Conservation (phyloP, 2,888 invertebrate species). For the Mesoligia furuncula region DNA sequence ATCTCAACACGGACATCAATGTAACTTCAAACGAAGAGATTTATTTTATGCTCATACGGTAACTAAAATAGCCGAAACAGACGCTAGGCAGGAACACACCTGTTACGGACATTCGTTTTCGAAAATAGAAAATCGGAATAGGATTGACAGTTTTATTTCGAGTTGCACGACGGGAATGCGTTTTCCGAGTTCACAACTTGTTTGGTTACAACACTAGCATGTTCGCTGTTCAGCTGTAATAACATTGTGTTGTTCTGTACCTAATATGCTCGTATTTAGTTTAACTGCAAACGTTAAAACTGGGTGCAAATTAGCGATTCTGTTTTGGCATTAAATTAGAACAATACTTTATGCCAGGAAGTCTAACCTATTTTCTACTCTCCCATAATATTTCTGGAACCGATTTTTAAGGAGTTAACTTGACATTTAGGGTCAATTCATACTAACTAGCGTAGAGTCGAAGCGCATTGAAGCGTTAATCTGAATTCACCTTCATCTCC, state of each 20-base stretch:
- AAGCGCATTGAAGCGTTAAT: too few relatives aligned
- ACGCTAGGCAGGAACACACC: constrained; percentile 79
- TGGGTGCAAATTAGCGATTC: constrained; percentile 2
- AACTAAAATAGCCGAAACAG: constrained; percentile 67
- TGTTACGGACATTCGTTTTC: constrained; percentile 79
- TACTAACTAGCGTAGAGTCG: too few relatives aligned
- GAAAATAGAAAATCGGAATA: constrained; percentile 79
- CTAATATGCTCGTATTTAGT: constrained; percentile 39
- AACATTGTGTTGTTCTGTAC: constrained; percentile 50
- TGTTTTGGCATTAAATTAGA: constrained; percentile 6
- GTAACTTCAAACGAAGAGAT: constrained; percentile 83
- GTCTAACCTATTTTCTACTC: constrained; percentile 8
- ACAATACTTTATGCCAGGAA: constrained; percentile 7
- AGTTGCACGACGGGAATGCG: constrained; percentile 59
- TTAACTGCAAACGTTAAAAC: constrained; percentile 34
- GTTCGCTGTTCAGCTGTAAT: constrained; percentile 61
- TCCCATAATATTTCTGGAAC: too few relatives aligned
- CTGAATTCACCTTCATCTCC: too few relatives aligned
- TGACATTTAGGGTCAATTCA: not conserved
- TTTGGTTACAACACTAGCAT: constrained; percentile 34
- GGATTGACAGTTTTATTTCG: constrained; percentile 83
- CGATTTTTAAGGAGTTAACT: not conserved
- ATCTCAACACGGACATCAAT: constrained; percentile 80
- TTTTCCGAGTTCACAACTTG: constrained; percentile 56
- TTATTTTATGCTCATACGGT: constrained; percentile 75